phyloP scores from a whole-genome alignment of 64 coral and sea anemone species.

The Anthopleura sola region DNA sequence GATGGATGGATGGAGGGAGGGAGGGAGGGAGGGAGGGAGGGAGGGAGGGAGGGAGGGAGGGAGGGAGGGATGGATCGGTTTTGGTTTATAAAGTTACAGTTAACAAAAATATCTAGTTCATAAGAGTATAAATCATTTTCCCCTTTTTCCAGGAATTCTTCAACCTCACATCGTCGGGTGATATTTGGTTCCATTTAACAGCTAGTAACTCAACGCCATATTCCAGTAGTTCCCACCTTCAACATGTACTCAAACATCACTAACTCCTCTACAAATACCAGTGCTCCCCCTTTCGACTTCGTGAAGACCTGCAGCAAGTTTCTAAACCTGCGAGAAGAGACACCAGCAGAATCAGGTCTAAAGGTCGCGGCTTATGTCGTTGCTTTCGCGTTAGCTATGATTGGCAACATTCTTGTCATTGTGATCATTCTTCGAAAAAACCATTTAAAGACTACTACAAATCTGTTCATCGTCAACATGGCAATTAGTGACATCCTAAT shows the following conservation, averaged over 20 bases:
- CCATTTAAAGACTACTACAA: slow-evolving; percentile 21
- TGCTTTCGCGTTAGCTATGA: not conserved
- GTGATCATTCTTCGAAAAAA: not conserved
- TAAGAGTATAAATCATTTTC: no score
- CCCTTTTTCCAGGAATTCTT: no score
- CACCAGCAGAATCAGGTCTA: not conserved
- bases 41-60: no score
- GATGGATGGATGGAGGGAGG: no score
- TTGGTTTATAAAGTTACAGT: no score
- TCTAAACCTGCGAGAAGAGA: not conserved
- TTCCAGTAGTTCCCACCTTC: not conserved
- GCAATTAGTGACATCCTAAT: slow-evolving; percentile 41
- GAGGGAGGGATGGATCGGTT: no score
- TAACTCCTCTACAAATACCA: not conserved
- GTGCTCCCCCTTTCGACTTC: not conserved
- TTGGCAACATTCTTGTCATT: slow-evolving; percentile 14
- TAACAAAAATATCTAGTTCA: no score
- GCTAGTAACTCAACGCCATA: not conserved
- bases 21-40: no score
- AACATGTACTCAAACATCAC: not conserved
- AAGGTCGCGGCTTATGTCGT: not conserved
- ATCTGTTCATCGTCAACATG: slow-evolving; percentile 44
- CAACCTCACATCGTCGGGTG: no score
- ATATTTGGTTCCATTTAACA: no score
- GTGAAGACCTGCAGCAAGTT: not conserved